Evolutionary conservation across 1,140 invertebrate genomes (phyloP).

Genomic region (Holotrichia oblita): DNA sequence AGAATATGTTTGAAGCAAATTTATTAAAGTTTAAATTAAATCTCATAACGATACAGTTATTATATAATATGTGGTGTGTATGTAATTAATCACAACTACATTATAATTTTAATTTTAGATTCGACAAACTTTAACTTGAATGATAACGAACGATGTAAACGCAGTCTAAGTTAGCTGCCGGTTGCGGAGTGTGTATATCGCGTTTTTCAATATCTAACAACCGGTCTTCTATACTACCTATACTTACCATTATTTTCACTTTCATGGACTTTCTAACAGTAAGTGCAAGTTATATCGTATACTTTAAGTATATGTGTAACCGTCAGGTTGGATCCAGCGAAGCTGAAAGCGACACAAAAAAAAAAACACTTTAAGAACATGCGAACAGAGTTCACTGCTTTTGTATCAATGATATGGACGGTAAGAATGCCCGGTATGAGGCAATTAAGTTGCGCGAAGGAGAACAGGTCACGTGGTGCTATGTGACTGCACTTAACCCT

Average conservation of each 20-base stretch:
- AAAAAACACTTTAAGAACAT: not conserved
- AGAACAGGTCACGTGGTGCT: slow-evolving; percentile 38
- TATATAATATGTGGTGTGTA: not conserved
- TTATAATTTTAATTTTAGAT: not conserved
- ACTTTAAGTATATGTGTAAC: no score
- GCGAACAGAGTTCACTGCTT: slow-evolving; percentile 17
- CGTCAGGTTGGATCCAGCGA: not conserved
- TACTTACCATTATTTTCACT: slow-evolving; percentile 16
- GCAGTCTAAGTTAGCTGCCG: no score
- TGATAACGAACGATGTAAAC: no score
- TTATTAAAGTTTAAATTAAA: no score
- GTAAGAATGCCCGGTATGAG: slow-evolving; percentile 26
- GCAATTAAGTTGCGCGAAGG: slow-evolving; percentile 30
- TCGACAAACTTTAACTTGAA: no score
- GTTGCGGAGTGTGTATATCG: not conserved
- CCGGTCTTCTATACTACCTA: slow-evolving; percentile 12
- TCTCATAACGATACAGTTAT: no score
- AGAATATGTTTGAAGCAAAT: no score
- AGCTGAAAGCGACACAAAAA: slow-evolving; percentile 1
- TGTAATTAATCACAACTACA: not conserved
- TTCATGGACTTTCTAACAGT: no score
- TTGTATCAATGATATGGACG: slow-evolving; percentile 24
- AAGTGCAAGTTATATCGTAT: not conserved
- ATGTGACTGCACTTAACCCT: slow-evolving; percentile 38
- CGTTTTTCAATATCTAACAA: not conserved